These are phyloP conservation scores for Saccostrea glomerata DNA, from an alignment of 1,140 invertebrate genomes.

Conservation along the genomic window DNA sequence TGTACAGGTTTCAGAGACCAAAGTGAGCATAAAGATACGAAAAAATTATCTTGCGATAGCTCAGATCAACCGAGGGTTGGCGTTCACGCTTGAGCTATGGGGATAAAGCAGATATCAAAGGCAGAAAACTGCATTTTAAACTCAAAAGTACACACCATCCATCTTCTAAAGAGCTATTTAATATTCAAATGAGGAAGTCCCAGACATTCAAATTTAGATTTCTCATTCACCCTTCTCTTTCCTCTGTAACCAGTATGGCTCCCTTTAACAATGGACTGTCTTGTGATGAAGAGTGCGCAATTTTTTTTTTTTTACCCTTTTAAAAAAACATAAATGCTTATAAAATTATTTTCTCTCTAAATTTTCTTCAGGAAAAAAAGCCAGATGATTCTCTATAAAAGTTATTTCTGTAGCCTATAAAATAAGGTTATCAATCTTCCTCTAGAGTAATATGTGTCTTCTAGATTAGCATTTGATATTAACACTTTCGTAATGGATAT, in stretches of 20 bases:
- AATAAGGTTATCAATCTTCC: neutral
- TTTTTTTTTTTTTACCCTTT: neutral
- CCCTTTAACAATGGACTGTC: neutral
- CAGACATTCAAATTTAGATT: conserved; percentile 17
- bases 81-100: neutral
- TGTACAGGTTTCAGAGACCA: conserved; percentile 4
- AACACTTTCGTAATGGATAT: too few relatives aligned
- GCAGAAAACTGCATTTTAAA: conserved; percentile 20
- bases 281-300: neutral
- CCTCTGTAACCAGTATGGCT: neutral
- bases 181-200: conserved; percentile 16
- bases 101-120: conserved; percentile 12
- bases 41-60: neutral
- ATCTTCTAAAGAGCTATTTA: neutral
- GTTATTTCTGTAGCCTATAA: neutral
- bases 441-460: neutral
- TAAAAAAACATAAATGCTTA: neutral
- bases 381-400: neutral
- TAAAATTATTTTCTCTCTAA: too few relatives aligned
- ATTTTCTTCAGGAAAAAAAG: too few relatives aligned
- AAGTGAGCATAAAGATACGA: conserved; percentile 15
- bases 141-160: conserved; percentile 17
- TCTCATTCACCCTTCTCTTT: neutral
- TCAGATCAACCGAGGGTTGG: neutral
- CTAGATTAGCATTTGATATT: too few relatives aligned